Percentiles rank a stretch among this genome's conserved stretches.
phyloP scores from a whole-genome alignment of 2,113 vertebrate genomes.

The Phalacrocorax aristotelis region DNA sequence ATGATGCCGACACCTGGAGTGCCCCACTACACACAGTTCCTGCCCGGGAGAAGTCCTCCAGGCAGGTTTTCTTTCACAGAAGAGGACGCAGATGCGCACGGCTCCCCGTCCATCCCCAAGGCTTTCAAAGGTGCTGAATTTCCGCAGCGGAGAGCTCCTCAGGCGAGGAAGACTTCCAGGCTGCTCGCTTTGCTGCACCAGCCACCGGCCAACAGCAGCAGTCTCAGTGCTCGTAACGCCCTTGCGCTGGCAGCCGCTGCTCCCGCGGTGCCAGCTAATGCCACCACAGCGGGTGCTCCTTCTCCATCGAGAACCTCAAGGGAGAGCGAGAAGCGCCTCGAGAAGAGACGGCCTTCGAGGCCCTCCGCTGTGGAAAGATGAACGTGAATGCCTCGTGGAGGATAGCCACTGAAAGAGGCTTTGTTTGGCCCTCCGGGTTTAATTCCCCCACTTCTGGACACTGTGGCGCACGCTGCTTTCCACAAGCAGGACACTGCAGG shows the following conservation, averaged over 20 bases:
- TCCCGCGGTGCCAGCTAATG: not conserved
- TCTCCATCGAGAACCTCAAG: conserved; percentile 43
- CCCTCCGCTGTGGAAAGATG: conserved; percentile 81
- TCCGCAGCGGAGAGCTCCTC: conserved; percentile 35
- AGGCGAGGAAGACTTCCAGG: conserved; percentile 32
- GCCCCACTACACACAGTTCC: conserved; percentile 41
- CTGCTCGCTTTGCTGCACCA: not conserved
- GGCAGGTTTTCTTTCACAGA: not conserved
- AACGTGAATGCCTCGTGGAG: not conserved
- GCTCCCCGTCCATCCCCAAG: not conserved
- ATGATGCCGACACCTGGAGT: conserved; percentile 47
- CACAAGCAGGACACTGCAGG: not conserved
- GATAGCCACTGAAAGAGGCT: not conserved
- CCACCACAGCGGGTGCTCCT: not conserved
- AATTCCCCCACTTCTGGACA: conserved; percentile 36
- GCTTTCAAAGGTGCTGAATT: not conserved
- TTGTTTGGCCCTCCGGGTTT: not conserved
- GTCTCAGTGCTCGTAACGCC: not conserved
- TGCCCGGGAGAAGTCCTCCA: not conserved
- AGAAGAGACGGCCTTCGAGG: conserved; percentile 58
- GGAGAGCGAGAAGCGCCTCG: conserved; percentile 58
- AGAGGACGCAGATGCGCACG: not conserved
- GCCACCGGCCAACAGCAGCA: conserved; percentile 6
- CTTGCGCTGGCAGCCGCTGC: not conserved
- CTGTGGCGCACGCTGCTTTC: conserved; percentile 66